phyloP scores from a whole-genome alignment of 2,888 invertebrate species.

The Chymomyza caudatula region DNA sequence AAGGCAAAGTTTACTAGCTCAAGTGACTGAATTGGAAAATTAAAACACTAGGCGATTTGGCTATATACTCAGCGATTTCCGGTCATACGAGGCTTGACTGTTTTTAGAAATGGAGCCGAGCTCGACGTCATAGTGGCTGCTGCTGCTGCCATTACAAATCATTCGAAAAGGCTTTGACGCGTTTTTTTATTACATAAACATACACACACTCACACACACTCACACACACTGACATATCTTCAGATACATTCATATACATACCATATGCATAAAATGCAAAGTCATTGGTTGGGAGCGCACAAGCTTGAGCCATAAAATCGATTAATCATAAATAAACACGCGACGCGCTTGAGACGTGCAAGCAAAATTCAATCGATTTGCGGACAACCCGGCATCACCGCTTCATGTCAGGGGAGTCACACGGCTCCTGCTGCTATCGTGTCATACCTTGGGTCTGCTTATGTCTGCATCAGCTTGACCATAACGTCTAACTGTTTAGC shows the following conservation, averaged over 20 bases:
- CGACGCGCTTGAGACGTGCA: conserved; percentile 15
- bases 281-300: neutral
- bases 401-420: neutral
- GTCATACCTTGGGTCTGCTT: neutral
- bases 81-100: neutral
- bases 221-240: neutral
- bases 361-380: neutral
- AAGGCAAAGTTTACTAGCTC: no score
- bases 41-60: no score
- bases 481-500: neutral
- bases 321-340: conserved; percentile 59
- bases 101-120: neutral
- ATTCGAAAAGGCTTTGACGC: conserved; percentile 23
- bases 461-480: neutral
- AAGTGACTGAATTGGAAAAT: no score
- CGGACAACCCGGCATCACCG: no score
- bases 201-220: neutral
- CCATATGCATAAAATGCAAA: neutral
- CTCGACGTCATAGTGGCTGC: neutral
- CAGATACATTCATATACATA: neutral
- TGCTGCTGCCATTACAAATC: conserved; percentile 11
- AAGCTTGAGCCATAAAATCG: conserved; percentile 45
- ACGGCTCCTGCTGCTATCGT: neutral
- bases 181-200: conserved; percentile 20
- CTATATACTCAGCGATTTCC: neutral